Base-by-base conservation (phyloP, 1,140 invertebrate species). In the Archivesica marissinica region DNA sequence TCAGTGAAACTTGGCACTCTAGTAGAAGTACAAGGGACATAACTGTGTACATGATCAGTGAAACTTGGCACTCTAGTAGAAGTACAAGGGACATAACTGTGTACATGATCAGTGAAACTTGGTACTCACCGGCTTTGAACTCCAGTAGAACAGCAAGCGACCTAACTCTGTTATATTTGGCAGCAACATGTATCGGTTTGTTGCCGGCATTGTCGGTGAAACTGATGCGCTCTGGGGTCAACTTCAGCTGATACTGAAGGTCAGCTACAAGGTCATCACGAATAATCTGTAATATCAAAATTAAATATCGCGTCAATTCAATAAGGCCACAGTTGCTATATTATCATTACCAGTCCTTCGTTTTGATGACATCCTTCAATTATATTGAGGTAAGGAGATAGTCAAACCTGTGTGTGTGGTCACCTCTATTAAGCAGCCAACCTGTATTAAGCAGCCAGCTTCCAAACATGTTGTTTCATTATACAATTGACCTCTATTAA, bases 91-190 rank as follows among this genome's bases (percentile, higher is more conserved):
- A n/a, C n/a, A n/a, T n/a, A n/a, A n/a, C n/a, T n/a, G n/a, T n/a
- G n/a, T n/a, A n/a, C n/a, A n/a, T n/a, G n/a, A n/a, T n/a, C n/a
- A 54, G 23, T 4, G 59, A 35, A 64, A 35, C 59, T 64, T 20
- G 7, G 11, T 4, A 77, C 75, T n/a, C 25, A 83, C 80, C 66
- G 11, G 80, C 80, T 54, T 83, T 75, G 39, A 70, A 83, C 9
- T 83, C 50, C 6, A 83, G 17, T 0, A 83, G 70, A 2, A 83
- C 70, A 30, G 50, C 54, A 30, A 83, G 52, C 38, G 70, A 74
- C 33, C 52, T 52, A 33, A 83, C 54, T 61, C 70, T 39, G 70
- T 83, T 83, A 54, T 83, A 83, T 41, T 83, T 83, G 52, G 80
- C 80, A 39, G 80, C 80, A 52, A 83, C 52, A 75, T 83, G 80